Conservation (phyloP, 2,113 vertebrate genomes). For the Cervus canadensis region DNA sequence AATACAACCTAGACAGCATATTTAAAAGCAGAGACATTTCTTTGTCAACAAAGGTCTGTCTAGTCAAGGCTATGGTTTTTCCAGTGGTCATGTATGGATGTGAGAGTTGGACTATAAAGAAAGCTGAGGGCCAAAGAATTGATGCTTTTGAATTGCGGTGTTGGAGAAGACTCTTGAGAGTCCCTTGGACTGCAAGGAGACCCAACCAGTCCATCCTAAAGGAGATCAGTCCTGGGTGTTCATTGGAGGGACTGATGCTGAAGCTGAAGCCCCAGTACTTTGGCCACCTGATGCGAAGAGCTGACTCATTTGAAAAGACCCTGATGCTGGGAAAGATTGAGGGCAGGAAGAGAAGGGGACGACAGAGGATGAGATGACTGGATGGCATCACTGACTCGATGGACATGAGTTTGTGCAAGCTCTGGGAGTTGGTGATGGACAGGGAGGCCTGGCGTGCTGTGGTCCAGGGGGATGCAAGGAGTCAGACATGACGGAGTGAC, state of each 20-base stretch:
- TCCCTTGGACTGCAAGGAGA: neutral
- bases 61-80: neutral
- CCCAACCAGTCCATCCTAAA: neutral
- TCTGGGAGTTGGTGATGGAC: neutral
- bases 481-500: neutral
- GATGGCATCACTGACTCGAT: neutral
- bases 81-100: neutral
- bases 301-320: neutral
- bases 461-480: neutral
- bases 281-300: neutral
- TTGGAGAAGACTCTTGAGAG: neutral
- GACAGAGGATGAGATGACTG: neutral
- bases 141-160: neutral
- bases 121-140: neutral
- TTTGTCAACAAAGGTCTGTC: neutral
- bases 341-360: neutral
- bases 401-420: neutral
- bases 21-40: neutral
- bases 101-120: neutral
- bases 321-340: neutral
- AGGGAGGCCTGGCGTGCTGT: neutral
- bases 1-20: neutral
- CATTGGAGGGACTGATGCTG: neutral
- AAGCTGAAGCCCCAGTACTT: neutral
- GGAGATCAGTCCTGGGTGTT: neutral